Evolutionary conservation across 2,888 invertebrate species (phyloP), one percentile per base, ranked within the genome.

Genomic region (Synanthedon tipuliformis): DNA sequence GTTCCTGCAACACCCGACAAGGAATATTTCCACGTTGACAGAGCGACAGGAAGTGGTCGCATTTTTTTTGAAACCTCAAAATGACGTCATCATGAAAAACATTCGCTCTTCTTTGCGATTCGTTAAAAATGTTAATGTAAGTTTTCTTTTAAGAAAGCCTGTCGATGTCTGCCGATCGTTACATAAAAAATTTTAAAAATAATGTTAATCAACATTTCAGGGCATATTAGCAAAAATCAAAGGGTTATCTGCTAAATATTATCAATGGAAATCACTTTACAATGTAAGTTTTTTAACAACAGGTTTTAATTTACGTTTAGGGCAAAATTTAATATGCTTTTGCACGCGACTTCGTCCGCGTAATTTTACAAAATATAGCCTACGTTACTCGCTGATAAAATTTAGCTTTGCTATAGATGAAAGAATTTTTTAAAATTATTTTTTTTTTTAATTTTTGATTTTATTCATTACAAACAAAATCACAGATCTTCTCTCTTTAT

Each of bases 211-310:
- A 3, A 34, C 10, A 4, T 75, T 75, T 53, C 73, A 90, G 93
- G 89, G 88, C 54, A 90, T 93, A 40, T 69, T 94, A 54, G 77
- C 84, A 0, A 90, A 91, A 74, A 90, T 94, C 59, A 89, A 89
- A 58, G 89, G 90, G 27, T 78, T 91, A 0, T 89, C 91, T 58
- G 92, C 90, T 0, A 89, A 89, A 51, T 75, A 90, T 3, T 87
- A 81, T 51, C 92, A 93, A 59, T 94, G 94, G 94, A 90, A 91
- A 66, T 88, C 89, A 3, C 78, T 94, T 1, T 92, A 93, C 65
- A 91, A 91, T 73, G 93, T 93, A 75, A 78, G 80, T 77, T 56
- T 15, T 45, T 27, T n/a, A n/a, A n/a, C n/a, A n/a, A n/a, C n/a
- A n/a, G n/a, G n/a, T n/a, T n/a, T n/a, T n/a, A n/a, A n/a, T n/a